These are phyloP conservation scores for Acanthosepion esculentum DNA, from an alignment of 2,888 invertebrate species.

Conservation along the genomic window DNA sequence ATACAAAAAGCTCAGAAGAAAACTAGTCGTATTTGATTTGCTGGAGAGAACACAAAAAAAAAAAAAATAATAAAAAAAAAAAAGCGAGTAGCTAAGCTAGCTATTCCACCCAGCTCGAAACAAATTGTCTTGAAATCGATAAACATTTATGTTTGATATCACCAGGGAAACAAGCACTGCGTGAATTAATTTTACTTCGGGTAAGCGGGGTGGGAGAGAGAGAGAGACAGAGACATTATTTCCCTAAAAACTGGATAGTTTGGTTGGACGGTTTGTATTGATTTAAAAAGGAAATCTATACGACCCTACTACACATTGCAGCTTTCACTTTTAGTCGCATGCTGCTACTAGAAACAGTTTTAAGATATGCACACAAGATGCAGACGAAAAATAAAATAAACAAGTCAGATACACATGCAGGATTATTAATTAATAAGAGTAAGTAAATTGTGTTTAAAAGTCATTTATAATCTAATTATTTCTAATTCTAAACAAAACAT, in stretches of 20 bases:
- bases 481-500: too few relatives aligned
- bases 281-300: background rate
- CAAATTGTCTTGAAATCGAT: constrained; percentile 12
- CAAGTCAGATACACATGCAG: too few relatives aligned
- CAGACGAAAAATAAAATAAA: too few relatives aligned
- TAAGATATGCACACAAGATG: too few relatives aligned
- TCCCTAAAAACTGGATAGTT: background rate
- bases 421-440: too few relatives aligned
- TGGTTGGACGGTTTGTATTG: background rate
- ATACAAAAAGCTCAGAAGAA: too few relatives aligned
- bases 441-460: too few relatives aligned
- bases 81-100: background rate
- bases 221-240: background rate
- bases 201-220: background rate
- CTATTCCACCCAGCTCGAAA: background rate
- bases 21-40: background rate
- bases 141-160: constrained; percentile 33
- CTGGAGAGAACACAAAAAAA: too few relatives aligned
- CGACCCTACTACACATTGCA: background rate
- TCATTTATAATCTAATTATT: too few relatives aligned
- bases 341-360: background rate
- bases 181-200: background rate
- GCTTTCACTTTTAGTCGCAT: background rate
- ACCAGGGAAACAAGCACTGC: background rate
- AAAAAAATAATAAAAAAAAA: too few relatives aligned